A percentile compares a stretch with the other conserved stretches of the same genome.
Evolutionary conservation across 53 echinoderm and acorn worm species (phyloP).

Genomic region (Holothuria leucospilota): DNA sequence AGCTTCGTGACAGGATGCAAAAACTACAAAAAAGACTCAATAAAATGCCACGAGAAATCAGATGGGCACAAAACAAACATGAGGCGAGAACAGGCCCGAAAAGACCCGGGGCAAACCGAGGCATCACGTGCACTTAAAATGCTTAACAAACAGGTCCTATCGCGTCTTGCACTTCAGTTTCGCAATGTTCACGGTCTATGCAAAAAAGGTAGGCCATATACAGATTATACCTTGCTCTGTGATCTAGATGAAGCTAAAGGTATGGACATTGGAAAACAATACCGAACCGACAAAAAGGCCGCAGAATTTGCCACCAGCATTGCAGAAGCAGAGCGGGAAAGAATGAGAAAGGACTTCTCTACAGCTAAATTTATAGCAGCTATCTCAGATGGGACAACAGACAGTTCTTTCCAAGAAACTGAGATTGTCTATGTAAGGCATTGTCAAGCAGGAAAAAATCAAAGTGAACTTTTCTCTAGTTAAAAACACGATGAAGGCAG

Average conservation of each 20-base stretch:
- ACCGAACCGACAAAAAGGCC: constrained; percentile 1
- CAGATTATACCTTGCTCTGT: not conserved
- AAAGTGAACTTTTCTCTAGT: not conserved
- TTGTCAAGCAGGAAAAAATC: not conserved
- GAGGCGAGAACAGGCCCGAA: no score
- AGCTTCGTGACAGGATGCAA: no score
- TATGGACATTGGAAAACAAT: constrained; percentile 8
- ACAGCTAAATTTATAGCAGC: not conserved
- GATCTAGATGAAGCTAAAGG: constrained; percentile 14
- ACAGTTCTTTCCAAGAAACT: not conserved
- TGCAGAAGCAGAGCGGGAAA: constrained; percentile 3
- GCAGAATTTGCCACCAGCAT: constrained; percentile 11
- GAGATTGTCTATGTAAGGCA: constrained; percentile 1
- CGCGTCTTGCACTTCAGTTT: not conserved
- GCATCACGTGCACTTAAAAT: no score
- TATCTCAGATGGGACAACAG: not conserved
- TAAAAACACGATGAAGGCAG: constrained; percentile 1
- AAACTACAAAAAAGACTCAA: no score
- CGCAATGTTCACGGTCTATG: constrained; percentile 7
- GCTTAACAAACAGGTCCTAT: no score
- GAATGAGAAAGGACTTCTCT: not conserved
- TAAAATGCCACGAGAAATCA: no score
- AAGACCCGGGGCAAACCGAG: no score
- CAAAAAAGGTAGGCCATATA: constrained; percentile 16
- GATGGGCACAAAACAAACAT: no score